These are phyloP conservation scores for Acanthornis magna DNA, from an alignment of 2,797 vertebrate genomes.

Conservation along the genomic window DNA sequence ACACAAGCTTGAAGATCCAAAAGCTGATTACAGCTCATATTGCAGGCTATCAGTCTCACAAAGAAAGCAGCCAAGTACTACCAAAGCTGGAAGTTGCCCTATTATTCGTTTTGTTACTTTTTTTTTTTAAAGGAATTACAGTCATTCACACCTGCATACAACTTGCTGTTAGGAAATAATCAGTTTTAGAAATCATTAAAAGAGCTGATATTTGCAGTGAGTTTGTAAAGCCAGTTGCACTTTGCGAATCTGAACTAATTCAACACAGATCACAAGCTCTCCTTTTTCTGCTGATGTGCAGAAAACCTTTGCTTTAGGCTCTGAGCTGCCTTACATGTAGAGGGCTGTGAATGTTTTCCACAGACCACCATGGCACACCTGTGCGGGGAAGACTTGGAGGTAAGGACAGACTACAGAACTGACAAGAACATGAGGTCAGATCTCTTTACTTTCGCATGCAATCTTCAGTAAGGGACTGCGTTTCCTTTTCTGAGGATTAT, in stretches of 20 bases:
- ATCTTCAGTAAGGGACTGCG: background rate
- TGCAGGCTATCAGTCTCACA: background rate
- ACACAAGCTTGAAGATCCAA: background rate
- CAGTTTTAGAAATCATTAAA: background rate
- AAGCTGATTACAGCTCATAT: background rate
- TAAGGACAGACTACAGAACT: background rate
- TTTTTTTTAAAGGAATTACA: background rate
- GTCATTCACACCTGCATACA: background rate
- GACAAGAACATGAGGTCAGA: background rate
- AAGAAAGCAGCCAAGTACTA: background rate
- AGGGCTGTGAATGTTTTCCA: background rate
- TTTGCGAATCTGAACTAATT: background rate
- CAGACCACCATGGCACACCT: background rate
- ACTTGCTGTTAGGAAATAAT: background rate
- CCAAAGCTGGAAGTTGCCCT: background rate
- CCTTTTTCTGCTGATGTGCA: conserved; percentile 8
- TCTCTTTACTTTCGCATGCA: background rate
- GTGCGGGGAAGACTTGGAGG: background rate
- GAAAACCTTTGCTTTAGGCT: background rate
- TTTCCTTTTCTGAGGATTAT: background rate
- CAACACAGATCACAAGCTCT: conserved; percentile 9
- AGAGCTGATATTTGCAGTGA: background rate
- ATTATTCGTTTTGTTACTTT: background rate
- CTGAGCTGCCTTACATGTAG: background rate
- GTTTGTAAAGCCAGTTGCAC: background rate